These are phyloP conservation scores for Nematopogon swammerdamellus DNA, from an alignment of 2,888 invertebrate genomes.

Conservation along the genomic window DNA sequence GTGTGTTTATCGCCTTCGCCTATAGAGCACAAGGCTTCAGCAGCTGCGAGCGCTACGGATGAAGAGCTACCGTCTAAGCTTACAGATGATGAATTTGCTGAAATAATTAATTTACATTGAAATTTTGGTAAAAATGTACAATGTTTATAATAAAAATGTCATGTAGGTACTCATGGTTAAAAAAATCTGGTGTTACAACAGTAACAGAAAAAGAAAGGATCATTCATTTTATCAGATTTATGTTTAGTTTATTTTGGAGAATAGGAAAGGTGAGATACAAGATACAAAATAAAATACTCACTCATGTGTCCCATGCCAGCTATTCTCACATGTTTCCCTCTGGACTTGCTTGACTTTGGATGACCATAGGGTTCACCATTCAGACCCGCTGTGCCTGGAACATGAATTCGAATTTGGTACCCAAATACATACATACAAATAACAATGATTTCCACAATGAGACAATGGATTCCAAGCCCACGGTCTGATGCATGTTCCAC, in stretches of 20 bases:
- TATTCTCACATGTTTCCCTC: constrained; percentile 35
- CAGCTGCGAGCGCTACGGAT: constrained; percentile 65
- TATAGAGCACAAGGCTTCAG: constrained; percentile 75
- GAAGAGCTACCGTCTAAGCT: constrained; percentile 45
- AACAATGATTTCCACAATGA: no score
- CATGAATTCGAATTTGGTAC: no score
- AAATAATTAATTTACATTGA: not conserved
- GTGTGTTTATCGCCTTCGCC: constrained; percentile 80
- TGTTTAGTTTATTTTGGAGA: no score
- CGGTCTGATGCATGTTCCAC: no score
- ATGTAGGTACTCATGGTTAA: not conserved
- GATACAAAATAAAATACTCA: constrained; percentile 19
- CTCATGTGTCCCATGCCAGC: constrained; percentile 27
- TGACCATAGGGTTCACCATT: not conserved
- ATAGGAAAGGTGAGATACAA: no score
- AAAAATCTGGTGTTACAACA: no score
- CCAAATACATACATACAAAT: no score
- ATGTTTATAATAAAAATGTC: no score
- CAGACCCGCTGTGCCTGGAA: not conserved
- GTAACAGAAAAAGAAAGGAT: no score
- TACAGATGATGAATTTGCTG: constrained; percentile 26
- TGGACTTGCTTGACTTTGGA: constrained; percentile 14
- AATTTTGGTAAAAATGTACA: no score
- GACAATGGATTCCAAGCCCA: no score
- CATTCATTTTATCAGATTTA: no score